Conservation (phyloP, 2,113 vertebrate genomes). For the Callithrix jacchus region DNA sequence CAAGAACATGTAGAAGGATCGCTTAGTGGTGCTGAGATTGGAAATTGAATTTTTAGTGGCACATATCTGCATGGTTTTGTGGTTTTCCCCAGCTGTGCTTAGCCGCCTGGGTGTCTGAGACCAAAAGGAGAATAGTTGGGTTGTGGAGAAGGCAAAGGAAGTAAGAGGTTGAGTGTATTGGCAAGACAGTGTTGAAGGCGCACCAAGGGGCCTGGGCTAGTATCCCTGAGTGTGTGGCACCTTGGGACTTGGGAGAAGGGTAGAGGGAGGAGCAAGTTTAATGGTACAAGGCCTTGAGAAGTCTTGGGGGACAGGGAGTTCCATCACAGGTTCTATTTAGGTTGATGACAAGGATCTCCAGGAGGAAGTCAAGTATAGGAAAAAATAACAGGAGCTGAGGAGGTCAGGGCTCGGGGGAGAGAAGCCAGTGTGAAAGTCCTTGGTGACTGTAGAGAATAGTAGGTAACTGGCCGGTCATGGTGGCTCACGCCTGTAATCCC, state of each 20-base stretch:
- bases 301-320: neutral
- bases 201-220: neutral
- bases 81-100: slow-evolving; percentile 54
- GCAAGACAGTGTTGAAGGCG: neutral
- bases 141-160: neutral
- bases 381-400: neutral
- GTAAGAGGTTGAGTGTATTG: neutral
- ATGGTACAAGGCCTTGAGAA: neutral
- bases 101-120: slow-evolving; percentile 46
- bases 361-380: neutral
- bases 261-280: neutral
- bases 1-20: slow-evolving; percentile 1
- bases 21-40: slow-evolving; percentile 57
- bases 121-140: neutral
- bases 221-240: neutral
- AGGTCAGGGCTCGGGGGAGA: neutral
- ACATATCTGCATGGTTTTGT: slow-evolving; percentile 49
- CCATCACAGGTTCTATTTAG: neutral
- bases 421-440: neutral
- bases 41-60: slow-evolving; percentile 58
- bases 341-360: neutral
- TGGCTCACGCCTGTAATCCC: too few species aligned
- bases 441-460: neutral
- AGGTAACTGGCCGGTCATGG: neutral
- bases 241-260: neutral